phyloP scores from a whole-genome alignment of 64 coral and sea anemone species.

The Actinia tenebrosa region DNA sequence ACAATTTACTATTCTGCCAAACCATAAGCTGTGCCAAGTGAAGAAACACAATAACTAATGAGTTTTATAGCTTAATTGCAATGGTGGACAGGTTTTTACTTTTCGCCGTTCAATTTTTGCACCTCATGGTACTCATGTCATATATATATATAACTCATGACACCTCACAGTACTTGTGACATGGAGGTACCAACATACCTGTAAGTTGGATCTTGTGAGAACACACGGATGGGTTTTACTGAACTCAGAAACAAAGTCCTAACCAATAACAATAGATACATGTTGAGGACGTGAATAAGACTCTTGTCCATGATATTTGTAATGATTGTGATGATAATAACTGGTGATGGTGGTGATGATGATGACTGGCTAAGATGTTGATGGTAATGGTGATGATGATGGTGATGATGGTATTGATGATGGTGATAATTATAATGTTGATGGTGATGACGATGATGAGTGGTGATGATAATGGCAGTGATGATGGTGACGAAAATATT shows the following conservation, averaged over 20 bases:
- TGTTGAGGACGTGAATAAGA: no score
- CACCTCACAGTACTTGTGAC: no score
- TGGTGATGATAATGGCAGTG: not conserved
- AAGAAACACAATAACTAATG: not conserved
- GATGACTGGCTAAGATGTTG: not conserved
- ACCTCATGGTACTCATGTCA: no score
- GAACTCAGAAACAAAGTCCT: conserved; percentile 96
- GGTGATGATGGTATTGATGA: not conserved
- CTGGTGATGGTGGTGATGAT: not conserved
- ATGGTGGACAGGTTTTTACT: no score
- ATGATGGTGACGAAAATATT: not conserved
- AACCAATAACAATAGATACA: not conserved
- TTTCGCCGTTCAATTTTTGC: no score
- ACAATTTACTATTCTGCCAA: conserved; percentile 85
- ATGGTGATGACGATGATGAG: not conserved
- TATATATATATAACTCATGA: no score
- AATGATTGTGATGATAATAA: not conserved
- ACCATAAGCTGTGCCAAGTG: conserved; percentile 66
- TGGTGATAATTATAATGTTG: not conserved
- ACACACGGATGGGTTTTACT: conserved; percentile 90
- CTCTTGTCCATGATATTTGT: not conserved
- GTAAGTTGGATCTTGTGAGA: conserved; percentile 76
- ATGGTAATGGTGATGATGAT: not conserved
- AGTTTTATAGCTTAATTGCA: not conserved
- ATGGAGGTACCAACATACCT: conserved; percentile 37